Evolutionary conservation across 2,797 vertebrate genomes (phyloP), one percentile per base, ranked within the genome.

Genomic region (Cetoscarus ocellatus): DNA sequence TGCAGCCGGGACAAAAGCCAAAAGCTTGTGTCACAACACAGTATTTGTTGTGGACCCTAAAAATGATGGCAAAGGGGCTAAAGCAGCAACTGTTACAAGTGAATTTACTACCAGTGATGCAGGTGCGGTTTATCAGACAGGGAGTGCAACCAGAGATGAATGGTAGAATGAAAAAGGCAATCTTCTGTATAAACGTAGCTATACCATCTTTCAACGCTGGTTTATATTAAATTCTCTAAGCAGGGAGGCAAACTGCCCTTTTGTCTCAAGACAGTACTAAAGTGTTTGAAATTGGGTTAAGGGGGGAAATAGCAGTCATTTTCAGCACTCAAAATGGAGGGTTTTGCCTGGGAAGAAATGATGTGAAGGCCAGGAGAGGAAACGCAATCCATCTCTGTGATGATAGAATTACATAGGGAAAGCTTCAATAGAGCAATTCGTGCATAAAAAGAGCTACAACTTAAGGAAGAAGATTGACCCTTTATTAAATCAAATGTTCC

Each of bases 211-310:
- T 88, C 88, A 90, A 71, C 81, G 70, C 64, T 67, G 84, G 70
- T 68, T 89, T 82, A 83, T 88, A 92, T 93, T 91, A 89, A 93
- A 93, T 92, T 91, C 83, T 67, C 85, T 89, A 89, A 91, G 85
- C 86, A 87, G 82, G 57, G 44, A 91, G 73, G 85, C 76, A 91
- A 92, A 87, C 83, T 89, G 87, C 82, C 87, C 79, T 87, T 90
- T 92, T 85, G 84, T 94, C 91, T 90, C 90, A 81, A 86, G 86
- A 87, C 83, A 88, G 77, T 78, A 70, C 85, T 93, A 89, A 94
- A 94, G 92, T 91, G 93, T 92, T 92, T 91, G 69, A 88, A 94
- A 95, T 94, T 93, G 88, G 83, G 91, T 95, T 95, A 94, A 90
- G 87, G 84, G 38, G 87, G 90, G 93, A 93, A 92, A 94, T 91